phyloP scores from a whole-genome alignment of 2,113 vertebrate genomes.

The Noturus placidus region DNA sequence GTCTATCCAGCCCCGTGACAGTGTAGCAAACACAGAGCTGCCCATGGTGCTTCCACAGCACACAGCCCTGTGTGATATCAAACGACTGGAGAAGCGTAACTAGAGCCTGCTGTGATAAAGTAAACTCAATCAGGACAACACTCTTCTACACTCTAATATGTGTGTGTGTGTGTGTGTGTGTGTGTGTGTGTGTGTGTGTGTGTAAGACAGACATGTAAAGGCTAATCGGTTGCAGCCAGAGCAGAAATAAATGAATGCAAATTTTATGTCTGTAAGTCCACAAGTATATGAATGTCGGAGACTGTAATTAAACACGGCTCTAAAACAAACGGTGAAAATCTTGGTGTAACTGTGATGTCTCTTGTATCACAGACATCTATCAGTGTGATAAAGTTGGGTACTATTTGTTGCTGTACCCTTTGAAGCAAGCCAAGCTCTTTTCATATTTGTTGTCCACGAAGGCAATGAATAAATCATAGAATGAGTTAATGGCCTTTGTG shows the following conservation, averaged over 20 bases:
- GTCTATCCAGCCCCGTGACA: not conserved
- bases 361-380: not conserved
- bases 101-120: not conserved
- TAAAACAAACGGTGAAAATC: not conserved
- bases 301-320: not conserved
- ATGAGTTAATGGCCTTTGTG: constrained; percentile 49
- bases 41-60: constrained; percentile 1
- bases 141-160: not conserved
- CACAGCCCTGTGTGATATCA: not conserved
- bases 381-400: not conserved
- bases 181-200: not conserved
- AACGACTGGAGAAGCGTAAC: not conserved
- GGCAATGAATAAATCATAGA: constrained; percentile 52
- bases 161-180: no score
- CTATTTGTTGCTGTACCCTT: not conserved
- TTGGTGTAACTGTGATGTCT: not conserved
- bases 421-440: constrained; percentile 42
- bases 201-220: not conserved
- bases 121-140: constrained; percentile 13
- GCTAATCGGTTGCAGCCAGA: not conserved
- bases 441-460: constrained; percentile 47
- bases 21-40: not conserved
- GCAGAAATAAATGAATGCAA: not conserved
- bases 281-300: not conserved
- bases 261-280: not conserved